Base-by-base conservation (phyloP, 2,113 vertebrate genomes). In the Psittacus erithacus region DNA sequence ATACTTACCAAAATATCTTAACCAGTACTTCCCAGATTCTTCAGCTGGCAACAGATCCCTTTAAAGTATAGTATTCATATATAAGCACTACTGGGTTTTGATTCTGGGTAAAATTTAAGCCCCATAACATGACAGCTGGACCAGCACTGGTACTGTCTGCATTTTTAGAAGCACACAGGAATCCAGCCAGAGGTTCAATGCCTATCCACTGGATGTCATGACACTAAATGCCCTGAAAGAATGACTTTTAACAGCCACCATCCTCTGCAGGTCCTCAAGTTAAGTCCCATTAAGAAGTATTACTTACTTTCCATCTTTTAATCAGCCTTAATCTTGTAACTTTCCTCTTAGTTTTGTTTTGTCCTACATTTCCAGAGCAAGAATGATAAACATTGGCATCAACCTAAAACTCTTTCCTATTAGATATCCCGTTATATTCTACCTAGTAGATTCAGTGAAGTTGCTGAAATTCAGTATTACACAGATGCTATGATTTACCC, bases 231-330 rank as follows among this genome's bases (percentile, higher is more conserved):
- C 8, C 9, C 29, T 49, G 22, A 12, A 28, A 70, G 19, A 27
- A 18, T 4, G 4, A 50, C 28, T 67, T 67, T 3, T 0, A 25
- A 46, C 0, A 0, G 19, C 4, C 35, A 68, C 19, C 12, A 29
- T 17, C 18, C 24, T 62, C 29, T 27, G 10, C 4, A 13, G 9
- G 5, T 49, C 20, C 28, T 47, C 0, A 0, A 65, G 3, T 19
- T 65, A 63, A 39, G 8, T 24, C 53, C 27, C 8, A 5, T 5
- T 70, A 46, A 53, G 39, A 57, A 53, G 9, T 12, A 31, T 1
- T 27, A 12, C 9, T 73, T 67, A 11, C 31, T 65, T 93, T 49
- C n/a, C 28, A 49, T 47, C 24, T 64, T 74, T 86, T 47, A 35
- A 60, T n/a, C 20, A 29, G 9, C 28, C n/a, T 46, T 38, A 19